Percentiles rank a stretch among this genome's conserved stretches.
Evolutionary conservation across 1,140 invertebrate species (phyloP).

Genomic region (Drosophila malerkotliana): DNA sequence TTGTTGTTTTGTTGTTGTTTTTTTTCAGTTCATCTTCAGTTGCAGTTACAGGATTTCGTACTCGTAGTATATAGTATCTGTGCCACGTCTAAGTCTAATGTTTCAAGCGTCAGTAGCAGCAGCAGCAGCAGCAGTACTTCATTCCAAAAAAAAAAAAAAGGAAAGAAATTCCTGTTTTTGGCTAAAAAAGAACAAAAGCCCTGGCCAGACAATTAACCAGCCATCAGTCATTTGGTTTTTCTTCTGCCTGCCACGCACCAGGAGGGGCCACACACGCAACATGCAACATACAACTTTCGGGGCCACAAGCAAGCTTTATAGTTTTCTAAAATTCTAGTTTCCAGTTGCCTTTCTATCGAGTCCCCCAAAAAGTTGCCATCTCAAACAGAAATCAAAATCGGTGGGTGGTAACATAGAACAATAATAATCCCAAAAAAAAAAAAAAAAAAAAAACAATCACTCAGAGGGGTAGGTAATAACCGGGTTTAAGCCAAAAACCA

Average conservation of each 20-base stretch:
- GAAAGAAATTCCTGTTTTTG: slow-evolving; percentile 4
- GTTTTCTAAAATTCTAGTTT: not conserved
- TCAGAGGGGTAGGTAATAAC: slow-evolving; percentile 21
- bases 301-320: not conserved
- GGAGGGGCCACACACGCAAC: slow-evolving; percentile 17
- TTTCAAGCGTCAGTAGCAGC: slow-evolving; percentile 74
- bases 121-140: slow-evolving; percentile 57
- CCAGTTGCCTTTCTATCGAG: not conserved
- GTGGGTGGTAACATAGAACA: slow-evolving; percentile 11
- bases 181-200: slow-evolving; percentile 62
- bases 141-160: slow-evolving; percentile 9
- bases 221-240: slow-evolving; percentile 74
- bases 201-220: slow-evolving; percentile 80
- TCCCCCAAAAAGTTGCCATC: slow-evolving; percentile 13
- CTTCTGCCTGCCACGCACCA: slow-evolving; percentile 58
- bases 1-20: slow-evolving; percentile 40
- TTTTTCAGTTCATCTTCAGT: slow-evolving; percentile 39
- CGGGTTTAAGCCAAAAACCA: slow-evolving; percentile 1
- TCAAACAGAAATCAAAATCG: slow-evolving; percentile 22
- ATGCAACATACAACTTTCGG: not conserved
- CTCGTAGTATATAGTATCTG: slow-evolving; percentile 49
- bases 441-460: not conserved
- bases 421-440: slow-evolving; percentile 22
- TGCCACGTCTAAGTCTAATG: slow-evolving; percentile 72
- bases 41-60: slow-evolving; percentile 29